Conservation (phyloP, 2,888 invertebrate genomes). For the Anorthoa munda region DNA sequence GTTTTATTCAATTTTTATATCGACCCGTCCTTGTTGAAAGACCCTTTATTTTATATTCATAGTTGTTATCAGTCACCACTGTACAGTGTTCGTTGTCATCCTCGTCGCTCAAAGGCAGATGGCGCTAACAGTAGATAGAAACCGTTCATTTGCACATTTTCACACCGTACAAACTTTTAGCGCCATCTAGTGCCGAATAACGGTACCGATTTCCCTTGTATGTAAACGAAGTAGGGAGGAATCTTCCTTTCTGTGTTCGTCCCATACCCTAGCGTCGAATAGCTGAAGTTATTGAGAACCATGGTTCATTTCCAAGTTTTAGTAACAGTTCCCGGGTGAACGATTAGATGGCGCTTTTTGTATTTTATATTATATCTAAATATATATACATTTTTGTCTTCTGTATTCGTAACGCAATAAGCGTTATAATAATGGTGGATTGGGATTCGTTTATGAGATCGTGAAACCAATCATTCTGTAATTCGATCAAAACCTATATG, state of each 20-base stretch:
- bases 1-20: too few species aligned
- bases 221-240: background rate
- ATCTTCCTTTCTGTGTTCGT: background rate
- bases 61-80: background rate
- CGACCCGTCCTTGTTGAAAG: too few species aligned
- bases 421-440: too few species aligned
- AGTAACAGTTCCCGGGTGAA: constrained; percentile 4
- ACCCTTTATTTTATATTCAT: too few species aligned
- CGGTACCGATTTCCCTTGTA: background rate
- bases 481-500: too few species aligned
- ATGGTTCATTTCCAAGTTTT: background rate
- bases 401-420: too few species aligned
- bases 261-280: constrained; percentile 42
- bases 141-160: background rate
- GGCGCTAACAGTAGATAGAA: constrained; percentile 21
- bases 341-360: constrained; percentile 33
- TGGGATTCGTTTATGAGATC: too few species aligned
- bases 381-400: background rate
- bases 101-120: constrained; percentile 20
- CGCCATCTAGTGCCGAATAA: constrained; percentile 66
- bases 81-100: background rate
- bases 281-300: constrained; percentile 31
- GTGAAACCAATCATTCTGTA: too few species aligned
- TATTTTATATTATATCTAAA: too few species aligned
- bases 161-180: background rate